A percentile compares a stretch with the other conserved stretches of the same genome.
These are phyloP conservation scores for Desmophyllum pertusum DNA, from an alignment of 92 coral and sea anemone genomes.

Conservation along the genomic window DNA sequence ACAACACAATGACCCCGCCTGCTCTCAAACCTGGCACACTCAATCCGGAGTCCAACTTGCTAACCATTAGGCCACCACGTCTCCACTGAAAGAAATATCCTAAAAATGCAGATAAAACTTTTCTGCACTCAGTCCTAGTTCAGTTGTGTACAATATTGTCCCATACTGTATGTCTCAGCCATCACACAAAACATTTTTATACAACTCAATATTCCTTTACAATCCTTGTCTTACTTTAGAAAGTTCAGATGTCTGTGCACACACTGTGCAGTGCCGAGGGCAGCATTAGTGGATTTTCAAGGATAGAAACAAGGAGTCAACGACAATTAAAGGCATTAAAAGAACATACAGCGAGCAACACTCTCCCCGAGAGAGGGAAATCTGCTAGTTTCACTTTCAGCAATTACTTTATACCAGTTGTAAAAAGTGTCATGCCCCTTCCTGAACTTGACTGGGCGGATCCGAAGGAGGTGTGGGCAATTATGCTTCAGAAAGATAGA, in stretches of 20 bases:
- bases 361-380: constrained; percentile 29
- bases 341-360: constrained; percentile 53
- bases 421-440: constrained; percentile 79
- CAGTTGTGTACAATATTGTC: not conserved
- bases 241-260: constrained; percentile 63
- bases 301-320: constrained; percentile 78
- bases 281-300: constrained; percentile 80
- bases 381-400: constrained; percentile 78
- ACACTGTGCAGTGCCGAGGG: constrained; percentile 61
- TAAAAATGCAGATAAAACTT: too few relatives aligned
- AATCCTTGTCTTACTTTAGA: constrained; percentile 32
- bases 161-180: not conserved
- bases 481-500: constrained; percentile 84
- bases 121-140: too few relatives aligned
- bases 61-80: too few relatives aligned
- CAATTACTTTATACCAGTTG: constrained; percentile 83
- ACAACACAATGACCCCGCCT: too few relatives aligned
- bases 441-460: constrained; percentile 98
- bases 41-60: too few relatives aligned
- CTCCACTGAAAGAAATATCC: too few relatives aligned
- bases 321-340: constrained; percentile 58
- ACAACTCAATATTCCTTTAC: not conserved
- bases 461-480: constrained; percentile 90
- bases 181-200: not conserved
- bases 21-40: too few relatives aligned